Conservation (phyloP, 1,140 invertebrate species). For the Phymastichus coffea region DNA sequence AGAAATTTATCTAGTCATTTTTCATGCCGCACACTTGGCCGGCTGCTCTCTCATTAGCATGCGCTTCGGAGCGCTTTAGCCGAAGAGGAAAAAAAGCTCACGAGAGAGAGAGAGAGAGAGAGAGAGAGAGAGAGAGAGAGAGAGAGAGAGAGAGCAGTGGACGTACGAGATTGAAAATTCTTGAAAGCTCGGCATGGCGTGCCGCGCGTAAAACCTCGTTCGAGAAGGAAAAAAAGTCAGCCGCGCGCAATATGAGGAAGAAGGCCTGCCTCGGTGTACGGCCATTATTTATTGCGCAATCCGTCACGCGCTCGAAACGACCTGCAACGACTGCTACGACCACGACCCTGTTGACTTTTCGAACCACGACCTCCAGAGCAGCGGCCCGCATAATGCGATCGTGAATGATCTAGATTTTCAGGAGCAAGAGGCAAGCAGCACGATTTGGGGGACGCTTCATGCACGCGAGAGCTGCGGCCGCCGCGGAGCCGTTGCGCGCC, state of each 20-base stretch:
- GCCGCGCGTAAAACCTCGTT: conserved; percentile 10
- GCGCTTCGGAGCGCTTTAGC: no score
- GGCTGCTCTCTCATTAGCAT: no score
- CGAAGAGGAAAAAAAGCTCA: no score
- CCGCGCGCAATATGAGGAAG: not conserved
- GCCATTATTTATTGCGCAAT: conserved; percentile 23
- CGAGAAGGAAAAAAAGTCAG: not conserved
- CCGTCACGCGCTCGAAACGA: conserved; percentile 1
- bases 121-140: conserved; percentile 1
- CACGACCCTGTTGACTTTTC: conserved; percentile 9
- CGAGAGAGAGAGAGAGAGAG: no score
- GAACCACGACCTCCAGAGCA: not conserved
- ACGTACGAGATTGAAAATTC: not conserved
- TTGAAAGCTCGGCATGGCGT: not conserved
- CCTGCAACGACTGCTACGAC: no score
- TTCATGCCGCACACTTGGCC: no score
- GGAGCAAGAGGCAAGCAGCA: not conserved
- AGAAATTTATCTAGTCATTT: no score
- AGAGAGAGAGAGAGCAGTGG: not conserved
- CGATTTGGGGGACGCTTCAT: not conserved
- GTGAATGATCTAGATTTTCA: conserved; percentile 14
- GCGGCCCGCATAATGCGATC: no score
- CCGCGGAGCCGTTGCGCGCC: not conserved
- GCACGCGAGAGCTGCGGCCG: not conserved
- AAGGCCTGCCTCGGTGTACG: not conserved